Conservation (phyloP, 2,113 vertebrate species). For the Megatriorchis doriae region DNA sequence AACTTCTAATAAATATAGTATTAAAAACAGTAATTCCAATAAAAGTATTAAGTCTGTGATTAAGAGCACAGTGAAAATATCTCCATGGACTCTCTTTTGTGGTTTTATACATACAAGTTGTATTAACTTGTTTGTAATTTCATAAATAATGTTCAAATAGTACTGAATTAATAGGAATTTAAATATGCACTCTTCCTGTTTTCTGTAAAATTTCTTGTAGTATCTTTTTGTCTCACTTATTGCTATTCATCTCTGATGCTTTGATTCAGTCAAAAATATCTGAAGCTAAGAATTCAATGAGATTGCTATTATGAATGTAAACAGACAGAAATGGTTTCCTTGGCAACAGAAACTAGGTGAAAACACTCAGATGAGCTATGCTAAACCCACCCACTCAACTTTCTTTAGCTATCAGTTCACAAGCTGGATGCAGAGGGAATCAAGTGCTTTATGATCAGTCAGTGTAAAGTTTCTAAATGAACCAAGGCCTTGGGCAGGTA, state of each 20-base stretch:
- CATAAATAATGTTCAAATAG: not conserved
- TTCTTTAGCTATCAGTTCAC: not conserved
- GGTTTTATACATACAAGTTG: not conserved
- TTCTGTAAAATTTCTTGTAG: not conserved
- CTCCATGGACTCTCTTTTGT: not conserved
- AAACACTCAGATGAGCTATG: not conserved
- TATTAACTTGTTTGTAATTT: not conserved
- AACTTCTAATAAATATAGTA: not conserved
- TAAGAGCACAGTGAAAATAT: not conserved
- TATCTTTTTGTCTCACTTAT: not conserved
- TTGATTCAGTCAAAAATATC: not conserved
- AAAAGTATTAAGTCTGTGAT: not conserved
- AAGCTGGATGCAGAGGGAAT: not conserved
- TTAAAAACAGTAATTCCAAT: not conserved
- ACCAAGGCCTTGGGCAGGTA: not conserved
- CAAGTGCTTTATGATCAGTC: not conserved
- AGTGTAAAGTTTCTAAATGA: not conserved
- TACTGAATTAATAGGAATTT: not conserved
- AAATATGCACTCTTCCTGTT: not conserved
- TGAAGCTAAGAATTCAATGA: not conserved
- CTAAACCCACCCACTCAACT: not conserved
- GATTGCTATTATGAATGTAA: not conserved
- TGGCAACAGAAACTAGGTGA: not conserved
- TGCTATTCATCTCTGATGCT: not conserved
- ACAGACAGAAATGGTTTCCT: not conserved